Evolutionary conservation across 2,113 vertebrate genomes (phyloP).

Genomic region (Salvator merianae): DNA sequence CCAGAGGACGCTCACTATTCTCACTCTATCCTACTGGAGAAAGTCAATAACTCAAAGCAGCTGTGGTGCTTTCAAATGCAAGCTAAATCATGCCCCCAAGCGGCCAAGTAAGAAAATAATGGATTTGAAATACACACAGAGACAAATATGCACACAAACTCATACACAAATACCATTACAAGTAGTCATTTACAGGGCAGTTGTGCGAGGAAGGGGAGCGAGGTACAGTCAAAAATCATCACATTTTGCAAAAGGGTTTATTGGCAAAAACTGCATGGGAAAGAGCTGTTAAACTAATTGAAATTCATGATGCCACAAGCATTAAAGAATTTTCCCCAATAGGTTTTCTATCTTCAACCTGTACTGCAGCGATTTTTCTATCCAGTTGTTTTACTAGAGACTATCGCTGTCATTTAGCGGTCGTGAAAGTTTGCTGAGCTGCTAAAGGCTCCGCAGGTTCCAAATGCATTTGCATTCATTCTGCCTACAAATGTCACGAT

Average conservation of each 20-base stretch:
- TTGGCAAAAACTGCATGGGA: constrained; percentile 22
- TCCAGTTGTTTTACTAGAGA: constrained; percentile 31
- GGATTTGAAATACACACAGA: background rate
- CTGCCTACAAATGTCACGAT: background rate
- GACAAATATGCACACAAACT: background rate
- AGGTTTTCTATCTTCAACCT: background rate
- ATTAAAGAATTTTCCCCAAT: constrained; percentile 40
- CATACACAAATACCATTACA: accelerated
- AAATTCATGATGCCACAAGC: constrained; percentile 45
- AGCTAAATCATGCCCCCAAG: background rate
- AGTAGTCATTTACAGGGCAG: constrained; percentile 32
- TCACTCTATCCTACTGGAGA: background rate
- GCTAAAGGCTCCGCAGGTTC: background rate
- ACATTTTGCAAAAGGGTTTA: constrained; percentile 37
- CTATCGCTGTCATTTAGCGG: constrained; percentile 19
- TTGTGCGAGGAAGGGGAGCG: constrained; percentile 19
- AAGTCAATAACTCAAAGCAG: background rate
- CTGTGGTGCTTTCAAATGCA: background rate
- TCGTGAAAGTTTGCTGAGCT: constrained; percentile 17
- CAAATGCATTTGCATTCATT: background rate
- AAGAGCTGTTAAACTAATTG: constrained; percentile 33
- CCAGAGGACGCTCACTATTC: background rate
- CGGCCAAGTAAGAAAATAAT: background rate
- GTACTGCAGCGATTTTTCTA: background rate
- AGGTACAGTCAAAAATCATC: constrained; percentile 13